Evolutionary conservation across 2,113 vertebrate species (phyloP), one percentile per base, ranked within the genome.

Genomic region (Channa argus): DNA sequence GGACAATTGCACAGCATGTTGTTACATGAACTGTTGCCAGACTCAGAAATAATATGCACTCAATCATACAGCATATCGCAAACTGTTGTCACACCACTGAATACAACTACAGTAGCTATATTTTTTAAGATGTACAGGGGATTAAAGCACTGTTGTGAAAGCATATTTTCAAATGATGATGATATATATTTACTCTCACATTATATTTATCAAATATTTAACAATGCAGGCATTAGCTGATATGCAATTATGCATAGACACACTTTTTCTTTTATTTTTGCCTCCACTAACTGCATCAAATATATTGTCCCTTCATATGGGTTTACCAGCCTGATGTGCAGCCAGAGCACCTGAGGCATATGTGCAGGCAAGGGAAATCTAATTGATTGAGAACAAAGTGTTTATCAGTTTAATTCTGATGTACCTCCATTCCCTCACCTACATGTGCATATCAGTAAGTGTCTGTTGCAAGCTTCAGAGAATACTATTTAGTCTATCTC

Each of bases 131-230:
- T 74, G 37, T 71, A 59, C 73, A 64, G 54, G 62, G 34, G 14
- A 14, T 63, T 77, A 69, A 34, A 68, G 54, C 80, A 24, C 24
- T 24, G 44, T 70, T 64, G 37, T 61, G 43, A 71, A 58, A 72
- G 63, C 36, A 37, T 12, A 65, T 80, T 82, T 85, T 88, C 64
- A 87, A 85, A 68, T 38, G 41, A 77, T 60, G 54, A 60, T 50
- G 62, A 54, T 70, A 79, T 60, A 64, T 0, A 6, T 0, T 77
- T 51, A 51, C 15, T 70, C 24, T 63, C 36, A 50, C 43, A 85
- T 79, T 82, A 38, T 91, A 85, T 91, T 83, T 86, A 88, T 82
- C 63, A 74, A 15, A 77, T 83, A 71, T 80, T 79, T 85, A 80
- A 87, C 62, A 71, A 43, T 63, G 46, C 44, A 72, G 14, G 33